These are phyloP conservation scores for Prionailurus bengalensis DNA, from an alignment of 2,113 vertebrate genomes.

Conservation along the genomic window DNA sequence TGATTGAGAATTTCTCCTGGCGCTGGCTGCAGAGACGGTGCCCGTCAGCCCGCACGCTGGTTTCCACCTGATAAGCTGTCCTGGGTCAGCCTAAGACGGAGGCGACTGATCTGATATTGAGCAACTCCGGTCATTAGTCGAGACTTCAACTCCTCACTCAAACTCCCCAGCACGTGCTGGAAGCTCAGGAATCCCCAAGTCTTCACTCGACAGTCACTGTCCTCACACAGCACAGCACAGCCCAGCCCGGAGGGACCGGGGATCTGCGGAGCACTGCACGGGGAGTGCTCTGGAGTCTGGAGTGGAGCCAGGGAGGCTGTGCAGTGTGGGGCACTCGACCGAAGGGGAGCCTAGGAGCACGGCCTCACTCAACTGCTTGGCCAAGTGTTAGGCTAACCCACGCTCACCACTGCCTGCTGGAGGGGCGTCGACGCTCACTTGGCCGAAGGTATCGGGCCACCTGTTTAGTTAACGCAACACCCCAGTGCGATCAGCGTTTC, in stretches of 20 bases:
- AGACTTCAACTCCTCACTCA: too few relatives aligned
- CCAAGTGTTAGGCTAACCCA: accelerated
- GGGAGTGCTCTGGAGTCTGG: too few relatives aligned
- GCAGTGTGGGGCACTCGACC: too few relatives aligned
- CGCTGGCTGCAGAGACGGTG: too few relatives aligned
- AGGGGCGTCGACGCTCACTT: accelerated
- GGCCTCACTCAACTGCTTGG: neutral
- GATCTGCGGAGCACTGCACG: accelerated
- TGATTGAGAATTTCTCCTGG: neutral
- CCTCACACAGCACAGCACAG: neutral
- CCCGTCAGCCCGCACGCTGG: accelerated
- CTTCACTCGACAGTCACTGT: neutral
- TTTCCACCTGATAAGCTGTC: too few relatives aligned
- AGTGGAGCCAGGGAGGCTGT: too few relatives aligned
- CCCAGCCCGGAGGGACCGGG: accelerated
- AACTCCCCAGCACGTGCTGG: neutral
- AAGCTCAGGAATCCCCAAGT: neutral
- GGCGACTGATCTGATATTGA: accelerated
- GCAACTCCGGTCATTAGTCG: too few relatives aligned
- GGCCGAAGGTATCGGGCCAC: neutral
- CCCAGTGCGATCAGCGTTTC: accelerated
- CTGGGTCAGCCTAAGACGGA: neutral
- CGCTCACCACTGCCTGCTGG: accelerated
- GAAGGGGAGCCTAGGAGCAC: neutral
- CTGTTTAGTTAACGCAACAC: neutral